phyloP scores from a whole-genome alignment of 1,140 invertebrate species.

The Acyrthosiphon pisum region DNA sequence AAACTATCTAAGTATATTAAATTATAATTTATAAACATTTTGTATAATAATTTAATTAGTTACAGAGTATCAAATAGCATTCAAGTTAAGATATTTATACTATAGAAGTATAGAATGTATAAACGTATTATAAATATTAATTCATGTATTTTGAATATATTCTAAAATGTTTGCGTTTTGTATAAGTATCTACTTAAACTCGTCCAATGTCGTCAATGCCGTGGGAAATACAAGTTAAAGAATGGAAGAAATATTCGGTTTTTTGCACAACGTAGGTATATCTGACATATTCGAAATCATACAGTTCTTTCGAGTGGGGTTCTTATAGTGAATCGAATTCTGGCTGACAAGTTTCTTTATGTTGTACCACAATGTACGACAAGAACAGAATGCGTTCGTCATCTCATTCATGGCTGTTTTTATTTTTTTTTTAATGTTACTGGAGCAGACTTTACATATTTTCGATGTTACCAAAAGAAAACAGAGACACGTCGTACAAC shows the following conservation, averaged over 20 bases:
- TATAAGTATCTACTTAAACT: not conserved
- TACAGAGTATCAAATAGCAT: not conserved
- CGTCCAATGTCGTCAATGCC: not conserved
- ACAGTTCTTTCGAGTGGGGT: slow-evolving; percentile 30
- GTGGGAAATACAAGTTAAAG: not conserved
- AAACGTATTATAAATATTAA: not conserved
- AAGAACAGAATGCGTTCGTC: not conserved
- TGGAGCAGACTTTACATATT: not conserved
- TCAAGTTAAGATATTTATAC: not conserved
- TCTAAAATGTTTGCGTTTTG: not conserved
- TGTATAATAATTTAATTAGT: not conserved
- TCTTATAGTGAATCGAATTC: slow-evolving; percentile 27
- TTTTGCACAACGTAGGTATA: slow-evolving; percentile 30
- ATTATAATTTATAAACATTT: slow-evolving; percentile 5
- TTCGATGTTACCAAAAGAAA: slow-evolving; percentile 1
- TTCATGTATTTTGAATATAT: not conserved
- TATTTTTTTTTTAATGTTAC: slow-evolving; percentile 2
- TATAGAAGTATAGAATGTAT: slow-evolving; percentile 12
- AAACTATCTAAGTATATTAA: not conserved
- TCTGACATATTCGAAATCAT: not conserved
- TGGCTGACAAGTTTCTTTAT: slow-evolving; percentile 53
- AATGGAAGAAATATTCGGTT: not conserved
- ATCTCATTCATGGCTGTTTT: not conserved
- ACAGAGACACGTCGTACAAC: not conserved
- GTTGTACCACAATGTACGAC: slow-evolving; percentile 14